These are phyloP conservation scores for Limulus polyphemus DNA, from an alignment of 2,888 invertebrate species.

Conservation along the genomic window DNA sequence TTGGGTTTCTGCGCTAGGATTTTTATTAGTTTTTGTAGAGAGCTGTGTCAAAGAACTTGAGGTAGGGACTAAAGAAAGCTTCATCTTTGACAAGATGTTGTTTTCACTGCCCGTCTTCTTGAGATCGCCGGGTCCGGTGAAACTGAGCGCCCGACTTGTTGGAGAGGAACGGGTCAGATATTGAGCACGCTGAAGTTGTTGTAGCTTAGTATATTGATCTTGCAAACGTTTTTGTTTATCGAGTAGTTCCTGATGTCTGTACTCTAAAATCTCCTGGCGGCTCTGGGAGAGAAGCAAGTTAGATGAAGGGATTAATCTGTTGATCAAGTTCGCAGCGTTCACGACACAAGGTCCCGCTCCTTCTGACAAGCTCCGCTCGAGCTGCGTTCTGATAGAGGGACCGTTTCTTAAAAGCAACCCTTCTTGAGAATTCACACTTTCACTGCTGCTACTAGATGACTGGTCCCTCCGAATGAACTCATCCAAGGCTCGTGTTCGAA, in stretches of 20 bases:
- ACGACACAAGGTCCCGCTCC: too few species aligned
- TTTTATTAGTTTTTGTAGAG: constrained; percentile 32
- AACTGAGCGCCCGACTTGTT: constrained; percentile 6
- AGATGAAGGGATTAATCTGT: too few species aligned
- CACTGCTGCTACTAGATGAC: constrained; percentile 20
- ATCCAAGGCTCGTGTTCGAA: constrained; percentile 1
- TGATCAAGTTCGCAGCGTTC: too few species aligned
- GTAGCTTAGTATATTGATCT: constrained; percentile 78
- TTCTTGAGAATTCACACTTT: constrained; percentile 22
- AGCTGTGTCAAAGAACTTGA: constrained; percentile 50
- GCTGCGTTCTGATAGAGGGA: too few species aligned
- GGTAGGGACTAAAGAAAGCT: constrained; percentile 45
- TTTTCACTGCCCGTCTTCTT: constrained; percentile 83
- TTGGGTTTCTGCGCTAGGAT: too few species aligned
- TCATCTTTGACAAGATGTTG: constrained; percentile 70
- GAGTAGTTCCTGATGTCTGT: constrained; percentile 73
- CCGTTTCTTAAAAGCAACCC: constrained; percentile 5
- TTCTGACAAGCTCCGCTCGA: too few species aligned
- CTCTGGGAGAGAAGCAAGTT: constrained; percentile 2
- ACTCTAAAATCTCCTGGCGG: constrained; percentile 49
- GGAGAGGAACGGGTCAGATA: constrained; percentile 2
- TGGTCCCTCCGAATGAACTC: constrained; percentile 16
- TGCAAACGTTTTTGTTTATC: constrained; percentile 76
- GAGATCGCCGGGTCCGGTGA: constrained; percentile 37
- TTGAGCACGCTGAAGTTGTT: constrained; percentile 59